Percentiles rank a stretch among this genome's conserved stretches.
Conservation (phyloP, 2,113 vertebrate genomes). For the Takifugu flavidus region DNA sequence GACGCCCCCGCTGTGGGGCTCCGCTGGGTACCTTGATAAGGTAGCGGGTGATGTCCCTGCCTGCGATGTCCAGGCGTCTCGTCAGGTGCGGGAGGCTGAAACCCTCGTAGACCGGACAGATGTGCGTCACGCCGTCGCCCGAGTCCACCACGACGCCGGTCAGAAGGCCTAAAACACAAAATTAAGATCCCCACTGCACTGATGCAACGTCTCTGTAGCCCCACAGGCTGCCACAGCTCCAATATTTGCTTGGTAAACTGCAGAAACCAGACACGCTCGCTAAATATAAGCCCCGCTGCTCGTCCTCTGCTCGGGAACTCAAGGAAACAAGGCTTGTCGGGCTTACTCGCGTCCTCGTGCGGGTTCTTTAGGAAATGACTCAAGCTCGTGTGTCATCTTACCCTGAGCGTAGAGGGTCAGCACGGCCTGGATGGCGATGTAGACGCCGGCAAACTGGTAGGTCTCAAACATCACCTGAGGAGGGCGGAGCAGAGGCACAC, state of each 20-base stretch:
- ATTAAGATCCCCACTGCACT: neutral
- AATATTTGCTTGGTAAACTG: conserved; percentile 12
- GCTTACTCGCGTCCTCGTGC: too few species aligned
- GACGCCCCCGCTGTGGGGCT: neutral
- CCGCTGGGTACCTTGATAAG: conserved; percentile 72
- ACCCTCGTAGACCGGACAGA: conserved; percentile 97
- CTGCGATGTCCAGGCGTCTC: conserved; percentile 92
- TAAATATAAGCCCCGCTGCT: too few species aligned
- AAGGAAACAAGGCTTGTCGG: too few species aligned
- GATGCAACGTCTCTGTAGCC: too few species aligned
- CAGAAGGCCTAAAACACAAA: conserved; percentile 79
- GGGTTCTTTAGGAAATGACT: too few species aligned
- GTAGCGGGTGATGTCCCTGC: conserved; percentile 96
- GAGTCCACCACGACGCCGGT: conserved; percentile 98
- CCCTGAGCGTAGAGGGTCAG: conserved; percentile 98
- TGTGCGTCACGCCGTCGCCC: conserved; percentile 95
- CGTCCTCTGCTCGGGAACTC: too few species aligned
- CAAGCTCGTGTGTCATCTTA: conserved; percentile 56
- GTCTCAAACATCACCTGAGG: conserved; percentile 98
- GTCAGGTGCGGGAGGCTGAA: conserved; percentile 97
- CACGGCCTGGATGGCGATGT: conserved; percentile 97
- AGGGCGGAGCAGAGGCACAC: neutral
- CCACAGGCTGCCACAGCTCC: too few species aligned
- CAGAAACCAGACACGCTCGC: conserved; percentile 1
- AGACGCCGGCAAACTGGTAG: conserved; percentile 94